Evolutionary conservation across 2,888 invertebrate species (phyloP), one percentile per base, ranked within the genome.

Genomic region (Neocrepidodera transversa): DNA sequence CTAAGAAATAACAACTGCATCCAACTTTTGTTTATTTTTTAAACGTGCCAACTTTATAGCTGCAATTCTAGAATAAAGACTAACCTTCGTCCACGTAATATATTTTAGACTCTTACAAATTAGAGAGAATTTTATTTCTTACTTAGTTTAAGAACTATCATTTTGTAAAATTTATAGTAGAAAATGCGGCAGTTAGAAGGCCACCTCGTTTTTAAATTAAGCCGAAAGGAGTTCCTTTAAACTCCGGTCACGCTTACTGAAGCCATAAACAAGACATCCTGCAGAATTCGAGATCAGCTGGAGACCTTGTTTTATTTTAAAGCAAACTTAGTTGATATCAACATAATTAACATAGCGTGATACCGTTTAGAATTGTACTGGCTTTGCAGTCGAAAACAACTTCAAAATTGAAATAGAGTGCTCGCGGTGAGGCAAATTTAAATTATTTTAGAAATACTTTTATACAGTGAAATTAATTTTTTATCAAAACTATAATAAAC

Each of bases 231-330:
- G 8, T 40, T 11, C 1, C 16, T 40, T 40, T 18, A 40, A 18
- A 40, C 18, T 40, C 40, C 13, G 18, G 13, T 40, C 40, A 40
- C 40, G 40, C 14, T 40, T 40, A 40, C 16, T 16, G 40, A 40
- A 18, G 40, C 18, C 40, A 18, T 40, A 40, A 40, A 40, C 40
- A 40, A 40, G 40, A 18, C 40, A 40, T 40, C 16, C 40, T 40
- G 18, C 40, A 18, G 40, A 40, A 40, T 40, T 40, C 40, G 16
- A n/a, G 16, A 40, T 40, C 16, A 40, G 40, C n/a, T n/a, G 40
- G 2, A 8, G 28, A 10, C 6, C 28, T 28, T 28, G 28, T 28
- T 28, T 28, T 28, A 28, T 28, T 28, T 28, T 28, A 10, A 8
- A 28, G 10, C 28, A 28, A 28, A 28, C 28, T 28, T 28, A 28